A percentile compares a stretch with the other conserved stretches of the same genome.
phyloP scores from a whole-genome alignment of 2,113 vertebrate species.

The Nycticorax nycticorax region DNA sequence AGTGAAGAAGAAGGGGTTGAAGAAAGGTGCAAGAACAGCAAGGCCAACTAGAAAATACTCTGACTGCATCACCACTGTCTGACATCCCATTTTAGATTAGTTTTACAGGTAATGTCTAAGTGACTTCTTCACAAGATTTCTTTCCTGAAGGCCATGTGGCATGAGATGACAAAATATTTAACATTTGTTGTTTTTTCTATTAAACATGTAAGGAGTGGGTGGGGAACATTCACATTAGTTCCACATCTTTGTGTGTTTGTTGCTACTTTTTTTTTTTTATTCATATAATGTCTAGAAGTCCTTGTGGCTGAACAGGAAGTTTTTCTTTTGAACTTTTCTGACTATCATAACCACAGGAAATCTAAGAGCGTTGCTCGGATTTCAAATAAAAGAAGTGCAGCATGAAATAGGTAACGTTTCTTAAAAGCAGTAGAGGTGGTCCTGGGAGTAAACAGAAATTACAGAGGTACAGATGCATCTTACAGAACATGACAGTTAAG shows the following conservation, averaged over 20 bases:
- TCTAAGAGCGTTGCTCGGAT: not conserved
- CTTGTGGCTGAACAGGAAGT: not conserved
- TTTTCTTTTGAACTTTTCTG: not conserved
- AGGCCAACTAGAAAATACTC: not conserved
- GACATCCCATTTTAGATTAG: not conserved
- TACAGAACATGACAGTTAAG: not conserved
- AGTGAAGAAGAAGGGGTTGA: not conserved
- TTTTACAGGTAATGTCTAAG: not conserved
- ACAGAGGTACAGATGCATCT: not conserved
- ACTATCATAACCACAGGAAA: not conserved
- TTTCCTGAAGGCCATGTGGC: not conserved
- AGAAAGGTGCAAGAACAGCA: not conserved
- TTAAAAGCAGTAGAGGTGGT: not conserved
- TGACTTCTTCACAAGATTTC: not conserved
- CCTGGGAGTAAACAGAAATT: not conserved
- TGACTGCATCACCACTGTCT: not conserved
- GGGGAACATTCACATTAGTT: not conserved
- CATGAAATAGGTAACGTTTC: not conserved
- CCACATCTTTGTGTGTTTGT: not conserved
- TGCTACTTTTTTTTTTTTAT: not conserved
- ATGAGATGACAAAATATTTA: not conserved
- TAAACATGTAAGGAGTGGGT: not conserved
- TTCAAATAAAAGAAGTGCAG: not conserved
- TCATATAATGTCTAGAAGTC: not conserved
- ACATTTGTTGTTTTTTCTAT: not conserved